Conservation (phyloP, 2,888 invertebrate genomes). For the Chrysodeixis includens region DNA sequence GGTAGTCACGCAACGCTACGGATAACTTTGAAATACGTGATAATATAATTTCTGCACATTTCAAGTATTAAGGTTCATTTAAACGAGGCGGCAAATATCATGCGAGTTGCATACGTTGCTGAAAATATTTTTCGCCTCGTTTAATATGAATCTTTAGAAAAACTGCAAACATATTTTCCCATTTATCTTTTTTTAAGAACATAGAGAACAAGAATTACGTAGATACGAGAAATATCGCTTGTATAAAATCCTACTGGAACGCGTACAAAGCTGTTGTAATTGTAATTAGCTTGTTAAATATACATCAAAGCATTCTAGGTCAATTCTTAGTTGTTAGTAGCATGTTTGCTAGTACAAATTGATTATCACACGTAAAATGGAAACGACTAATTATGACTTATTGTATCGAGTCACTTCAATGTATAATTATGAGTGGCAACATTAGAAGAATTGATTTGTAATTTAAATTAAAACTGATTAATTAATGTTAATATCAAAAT, state of each 20-base stretch:
- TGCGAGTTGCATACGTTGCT: no score
- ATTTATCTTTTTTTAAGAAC: neutral
- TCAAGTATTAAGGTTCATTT: neutral
- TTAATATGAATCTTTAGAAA: no score
- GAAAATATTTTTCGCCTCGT: no score
- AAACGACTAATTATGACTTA: neutral
- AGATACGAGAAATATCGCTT: slow-evolving; percentile 9
- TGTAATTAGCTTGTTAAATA: slow-evolving; percentile 13
- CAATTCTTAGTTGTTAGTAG: slow-evolving; percentile 10
- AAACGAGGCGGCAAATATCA: no score
- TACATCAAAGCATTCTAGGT: slow-evolving; percentile 8
- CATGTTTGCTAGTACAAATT: slow-evolving; percentile 24
- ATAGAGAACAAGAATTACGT: neutral
- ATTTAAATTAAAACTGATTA: neutral
- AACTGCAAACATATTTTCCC: no score
- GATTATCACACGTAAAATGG: neutral
- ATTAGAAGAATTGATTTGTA: neutral
- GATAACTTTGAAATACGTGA: neutral
- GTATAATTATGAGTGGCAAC: neutral
- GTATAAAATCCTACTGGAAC: slow-evolving; percentile 37
- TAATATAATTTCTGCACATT: neutral
- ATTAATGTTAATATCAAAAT: neutral
- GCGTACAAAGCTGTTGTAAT: slow-evolving; percentile 32
- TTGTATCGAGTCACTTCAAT: neutral
- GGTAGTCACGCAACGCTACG: neutral